These are phyloP conservation scores for Fulica atra DNA, from an alignment of 2,113 vertebrate species.

Conservation along the genomic window DNA sequence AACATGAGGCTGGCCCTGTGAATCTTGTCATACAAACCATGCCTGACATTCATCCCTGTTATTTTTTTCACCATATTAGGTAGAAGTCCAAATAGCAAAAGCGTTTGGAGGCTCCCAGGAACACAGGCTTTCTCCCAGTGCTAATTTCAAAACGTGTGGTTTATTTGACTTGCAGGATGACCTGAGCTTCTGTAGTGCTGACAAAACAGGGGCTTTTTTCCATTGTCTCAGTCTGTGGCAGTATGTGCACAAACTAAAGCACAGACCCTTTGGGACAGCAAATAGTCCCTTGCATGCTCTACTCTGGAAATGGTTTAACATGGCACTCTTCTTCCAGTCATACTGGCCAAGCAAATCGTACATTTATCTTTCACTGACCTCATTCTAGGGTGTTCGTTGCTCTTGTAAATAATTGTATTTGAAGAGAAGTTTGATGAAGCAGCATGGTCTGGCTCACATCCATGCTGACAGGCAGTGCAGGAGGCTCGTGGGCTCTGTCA, in stretches of 20 bases:
- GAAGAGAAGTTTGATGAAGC: background rate
- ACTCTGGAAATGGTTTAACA: background rate
- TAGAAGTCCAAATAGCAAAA: slow-evolving; percentile 21
- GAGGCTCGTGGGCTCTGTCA: background rate
- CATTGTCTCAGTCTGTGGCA: background rate
- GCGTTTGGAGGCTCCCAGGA: background rate
- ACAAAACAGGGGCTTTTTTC: background rate
- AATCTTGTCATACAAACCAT: slow-evolving; percentile 53
- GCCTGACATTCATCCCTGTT: slow-evolving; percentile 52
- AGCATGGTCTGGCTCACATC: background rate
- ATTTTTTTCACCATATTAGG: slow-evolving; percentile 42
- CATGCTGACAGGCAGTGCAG: background rate
- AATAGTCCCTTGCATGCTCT: background rate
- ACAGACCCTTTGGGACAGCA: background rate
- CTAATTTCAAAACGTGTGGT: background rate
- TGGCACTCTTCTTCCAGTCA: background rate
- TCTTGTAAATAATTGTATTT: background rate
- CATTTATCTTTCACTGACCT: background rate
- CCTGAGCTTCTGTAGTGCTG: background rate
- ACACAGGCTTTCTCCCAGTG: background rate
- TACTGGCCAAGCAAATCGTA: background rate
- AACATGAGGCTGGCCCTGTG: slow-evolving; percentile 65
- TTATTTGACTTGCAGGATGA: background rate
- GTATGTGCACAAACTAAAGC: background rate
- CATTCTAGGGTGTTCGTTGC: background rate